These are phyloP conservation scores for Argyra leucocephala DNA, from an alignment of 2,888 invertebrate species.

Conservation along the genomic window DNA sequence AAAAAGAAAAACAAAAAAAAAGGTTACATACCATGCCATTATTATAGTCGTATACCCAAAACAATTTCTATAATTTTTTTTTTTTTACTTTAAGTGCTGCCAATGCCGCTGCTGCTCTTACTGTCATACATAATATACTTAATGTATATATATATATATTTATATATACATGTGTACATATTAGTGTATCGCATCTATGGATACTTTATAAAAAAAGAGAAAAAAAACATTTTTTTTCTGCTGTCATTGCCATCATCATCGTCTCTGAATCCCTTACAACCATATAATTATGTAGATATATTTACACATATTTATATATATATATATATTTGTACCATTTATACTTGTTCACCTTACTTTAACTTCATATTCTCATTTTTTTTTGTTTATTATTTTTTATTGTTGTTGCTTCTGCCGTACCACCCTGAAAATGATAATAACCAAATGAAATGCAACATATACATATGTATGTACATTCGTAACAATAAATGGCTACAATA, in stretches of 20 bases:
- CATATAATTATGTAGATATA: neutral
- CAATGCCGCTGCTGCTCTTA: too few species aligned
- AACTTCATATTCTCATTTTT: neutral
- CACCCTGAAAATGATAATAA: neutral
- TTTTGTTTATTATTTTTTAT: neutral
- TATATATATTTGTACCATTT: neutral
- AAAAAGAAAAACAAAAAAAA: too few species aligned
- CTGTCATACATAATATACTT: too few species aligned
- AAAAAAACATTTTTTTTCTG: neutral
- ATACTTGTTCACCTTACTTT: neutral
- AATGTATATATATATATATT: too few species aligned
- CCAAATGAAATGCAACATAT: neutral
- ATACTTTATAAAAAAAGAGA: too few species aligned
- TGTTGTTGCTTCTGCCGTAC: neutral
- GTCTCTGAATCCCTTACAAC: neutral
- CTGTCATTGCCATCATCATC: slow-evolving; percentile 4
- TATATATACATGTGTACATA: too few species aligned
- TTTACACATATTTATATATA: neutral
- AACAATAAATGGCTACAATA: neutral
- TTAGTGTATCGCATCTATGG: too few species aligned
- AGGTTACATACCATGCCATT: too few species aligned
- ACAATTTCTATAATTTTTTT: too few species aligned
- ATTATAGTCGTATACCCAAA: too few species aligned
- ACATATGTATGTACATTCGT: neutral
- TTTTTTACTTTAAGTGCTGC: too few species aligned